Conservation (phyloP, 2,113 vertebrate species). For the Himantopus leucocephalus region DNA sequence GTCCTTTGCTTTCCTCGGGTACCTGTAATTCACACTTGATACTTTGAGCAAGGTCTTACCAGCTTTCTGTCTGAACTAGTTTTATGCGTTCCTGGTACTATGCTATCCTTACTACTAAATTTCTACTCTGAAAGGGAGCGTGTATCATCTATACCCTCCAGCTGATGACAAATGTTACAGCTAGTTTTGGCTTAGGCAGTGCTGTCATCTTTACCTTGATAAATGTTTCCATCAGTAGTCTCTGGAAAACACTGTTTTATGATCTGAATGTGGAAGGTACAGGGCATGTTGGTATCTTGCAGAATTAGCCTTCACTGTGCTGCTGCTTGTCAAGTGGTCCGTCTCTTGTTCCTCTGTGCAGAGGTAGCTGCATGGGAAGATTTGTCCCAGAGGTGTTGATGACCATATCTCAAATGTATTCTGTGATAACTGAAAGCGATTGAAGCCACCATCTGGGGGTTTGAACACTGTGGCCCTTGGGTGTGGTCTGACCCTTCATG, state of each 20-base stretch:
- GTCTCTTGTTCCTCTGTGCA: not conserved
- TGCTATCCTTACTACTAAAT: not conserved
- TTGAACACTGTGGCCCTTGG: rapidly evolving
- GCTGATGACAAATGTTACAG: not conserved
- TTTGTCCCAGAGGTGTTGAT: not conserved
- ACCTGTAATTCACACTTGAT: not conserved
- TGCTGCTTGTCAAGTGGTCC: not conserved
- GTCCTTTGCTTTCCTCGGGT: not conserved
- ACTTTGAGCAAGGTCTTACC: not conserved
- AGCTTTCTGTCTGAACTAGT: not conserved
- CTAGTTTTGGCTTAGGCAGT: not conserved
- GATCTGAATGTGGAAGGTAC: not conserved
- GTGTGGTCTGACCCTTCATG: not conserved
- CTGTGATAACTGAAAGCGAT: not conserved
- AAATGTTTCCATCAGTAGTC: not conserved
- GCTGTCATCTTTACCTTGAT: not conserved
- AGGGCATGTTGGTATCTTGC: not conserved
- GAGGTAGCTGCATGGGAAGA: not conserved
- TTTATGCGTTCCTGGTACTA: not conserved
- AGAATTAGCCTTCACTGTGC: not conserved
- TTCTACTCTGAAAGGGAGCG: not conserved
- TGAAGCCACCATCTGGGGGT: not conserved
- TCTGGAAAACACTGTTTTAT: not conserved
- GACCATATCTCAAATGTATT: rapidly evolving
- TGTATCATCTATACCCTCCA: not conserved